phyloP scores from a whole-genome alignment of 2,888 invertebrate species.

The Limnephilus rhombicus region DNA sequence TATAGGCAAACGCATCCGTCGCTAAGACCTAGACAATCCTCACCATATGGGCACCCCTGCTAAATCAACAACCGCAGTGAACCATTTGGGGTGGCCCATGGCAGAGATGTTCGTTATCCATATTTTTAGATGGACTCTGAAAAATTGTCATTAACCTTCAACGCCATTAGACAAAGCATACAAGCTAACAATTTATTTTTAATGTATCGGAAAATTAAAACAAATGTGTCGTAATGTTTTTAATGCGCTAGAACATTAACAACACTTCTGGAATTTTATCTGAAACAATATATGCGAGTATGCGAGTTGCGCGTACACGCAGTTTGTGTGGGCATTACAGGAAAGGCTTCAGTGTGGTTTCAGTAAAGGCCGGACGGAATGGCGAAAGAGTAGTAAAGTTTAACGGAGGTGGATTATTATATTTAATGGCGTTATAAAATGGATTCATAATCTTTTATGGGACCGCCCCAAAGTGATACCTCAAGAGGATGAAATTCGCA shows the following conservation, averaged over 20 bases:
- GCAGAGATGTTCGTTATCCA: too few relatives aligned
- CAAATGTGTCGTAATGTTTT: too few relatives aligned
- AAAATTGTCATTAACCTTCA: too few relatives aligned
- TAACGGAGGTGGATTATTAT: conserved; percentile 1
- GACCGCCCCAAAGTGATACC: not conserved
- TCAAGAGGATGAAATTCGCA: not conserved
- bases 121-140: too few relatives aligned
- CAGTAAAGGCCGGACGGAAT: not conserved
- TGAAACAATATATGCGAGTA: not conserved
- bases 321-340: not conserved
- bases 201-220: not conserved
- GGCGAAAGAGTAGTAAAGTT: conserved; percentile 35
- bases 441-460: conserved; percentile 21
- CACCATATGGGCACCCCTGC: too few relatives aligned
- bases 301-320: not conserved
- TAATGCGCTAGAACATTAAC: not conserved
- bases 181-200: not conserved
- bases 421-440: conserved; percentile 13
- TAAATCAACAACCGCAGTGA: too few relatives aligned
- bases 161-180: too few relatives aligned
- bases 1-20: too few relatives aligned
- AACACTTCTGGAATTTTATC: not conserved
- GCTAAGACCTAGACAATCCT: too few relatives aligned
- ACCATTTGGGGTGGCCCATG: too few relatives aligned
- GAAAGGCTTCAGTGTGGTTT: not conserved